Evolutionary conservation across 2,888 invertebrate genomes (phyloP), one percentile per base, ranked within the genome.

Genomic region (Nomada ruficornis): DNA sequence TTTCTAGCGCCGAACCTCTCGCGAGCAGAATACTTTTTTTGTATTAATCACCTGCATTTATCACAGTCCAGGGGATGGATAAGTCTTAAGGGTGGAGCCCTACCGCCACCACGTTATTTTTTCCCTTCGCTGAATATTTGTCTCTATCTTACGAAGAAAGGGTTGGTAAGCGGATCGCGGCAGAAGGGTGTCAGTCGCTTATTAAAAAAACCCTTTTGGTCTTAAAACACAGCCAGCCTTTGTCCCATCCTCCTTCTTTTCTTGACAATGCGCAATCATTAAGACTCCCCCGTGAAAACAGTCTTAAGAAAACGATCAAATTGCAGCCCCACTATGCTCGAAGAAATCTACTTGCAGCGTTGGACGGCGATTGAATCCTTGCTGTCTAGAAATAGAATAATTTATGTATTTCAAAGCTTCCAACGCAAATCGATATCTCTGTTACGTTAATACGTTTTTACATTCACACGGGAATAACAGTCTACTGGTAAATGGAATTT

Each of bases 181-280:
- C 81, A 77, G 84, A 88, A 87, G 87, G 88, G 88, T 88, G 88
- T 85, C 87, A 81, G 88, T 77, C 90, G 89, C 88, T 91, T 91
- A 91, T 91, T 91, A 90, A 90, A 91, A 89, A 88, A 86, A 85
- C 77, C 83, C 84, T 82, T 80, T 86, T 82, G 84, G 79, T 77
- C 84, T 80, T 80, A 77, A 47, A 81, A 84, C 86, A 73, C 84
- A 59, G 74, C 55, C 77, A 62, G 82, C 86, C 81, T 86, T 88
- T 83, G 80, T 84, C 78, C 78, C 78, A 68, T 70, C 70, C 74
- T 57, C 73, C 62, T 80, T 82, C 82, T 85, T 85, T 82, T 77
- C 86, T 79, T 77, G 86, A 90, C 90, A 90, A 90, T 90, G 90
- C 89, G 82, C 87, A 86, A 88, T 90, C 90, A 90, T 90, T 90